phyloP scores from a whole-genome alignment of 2,888 invertebrate genomes.

The Tachina fera region DNA sequence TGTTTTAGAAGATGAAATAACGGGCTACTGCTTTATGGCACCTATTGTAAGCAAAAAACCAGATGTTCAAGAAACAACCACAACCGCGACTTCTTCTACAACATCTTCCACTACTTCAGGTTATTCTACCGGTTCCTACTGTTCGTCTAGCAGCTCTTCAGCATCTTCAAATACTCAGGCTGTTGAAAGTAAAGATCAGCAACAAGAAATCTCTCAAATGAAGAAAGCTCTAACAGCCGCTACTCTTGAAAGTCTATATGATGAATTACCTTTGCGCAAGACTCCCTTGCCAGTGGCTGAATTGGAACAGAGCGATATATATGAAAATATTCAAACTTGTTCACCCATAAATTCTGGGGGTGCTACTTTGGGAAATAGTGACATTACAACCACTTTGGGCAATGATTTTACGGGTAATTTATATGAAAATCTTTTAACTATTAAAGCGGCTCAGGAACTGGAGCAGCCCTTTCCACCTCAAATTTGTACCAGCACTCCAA shows the following conservation, averaged over 20 bases:
- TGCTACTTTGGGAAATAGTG: constrained; percentile 15
- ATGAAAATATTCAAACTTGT: constrained; percentile 77
- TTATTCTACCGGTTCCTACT: constrained; percentile 78
- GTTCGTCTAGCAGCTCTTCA: constrained; percentile 75
- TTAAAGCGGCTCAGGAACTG: constrained; percentile 79
- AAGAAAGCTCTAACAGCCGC: background rate
- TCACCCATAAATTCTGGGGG: constrained; percentile 56
- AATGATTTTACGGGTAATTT: constrained; percentile 76
- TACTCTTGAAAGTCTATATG: constrained; percentile 43
- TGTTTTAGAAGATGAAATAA: constrained; percentile 79
- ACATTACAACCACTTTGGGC: constrained; percentile 46
- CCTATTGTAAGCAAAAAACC: constrained; percentile 78
- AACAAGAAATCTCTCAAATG: background rate
- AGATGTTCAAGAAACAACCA: constrained; percentile 17
- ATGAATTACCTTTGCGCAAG: constrained; percentile 54
- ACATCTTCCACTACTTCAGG: constrained; percentile 78
- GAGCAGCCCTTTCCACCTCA: constrained; percentile 71
- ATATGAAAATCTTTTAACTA: constrained; percentile 79
- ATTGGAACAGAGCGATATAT: constrained; percentile 78
- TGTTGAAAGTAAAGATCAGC: constrained; percentile 53
- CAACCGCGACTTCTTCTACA: constrained; percentile 61
- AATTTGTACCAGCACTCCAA: constrained; percentile 79
- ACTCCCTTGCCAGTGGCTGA: constrained; percentile 67
- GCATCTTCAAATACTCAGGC: constrained; percentile 75
- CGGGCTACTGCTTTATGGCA: constrained; percentile 82